Conservation (phyloP, 1,140 invertebrate genomes). For the Drosophila lacertosa region DNA sequence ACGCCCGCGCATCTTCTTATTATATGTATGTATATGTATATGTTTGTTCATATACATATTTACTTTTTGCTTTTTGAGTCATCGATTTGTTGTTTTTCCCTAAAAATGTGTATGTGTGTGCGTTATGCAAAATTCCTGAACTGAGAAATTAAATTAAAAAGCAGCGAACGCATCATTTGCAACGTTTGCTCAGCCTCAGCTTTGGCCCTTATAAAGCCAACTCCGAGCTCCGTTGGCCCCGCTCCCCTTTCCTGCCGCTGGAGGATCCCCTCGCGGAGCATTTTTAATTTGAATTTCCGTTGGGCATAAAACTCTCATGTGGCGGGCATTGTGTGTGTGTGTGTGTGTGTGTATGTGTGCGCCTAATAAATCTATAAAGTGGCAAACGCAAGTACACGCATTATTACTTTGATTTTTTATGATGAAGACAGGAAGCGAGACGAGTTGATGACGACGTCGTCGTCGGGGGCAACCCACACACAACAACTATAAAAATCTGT, state of each 20-base stretch:
- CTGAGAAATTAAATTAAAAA: constrained; percentile 75
- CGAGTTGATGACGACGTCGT: constrained; percentile 19
- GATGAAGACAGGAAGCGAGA: constrained; percentile 75
- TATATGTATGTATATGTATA: too few species aligned
- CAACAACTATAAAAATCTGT: constrained; percentile 49
- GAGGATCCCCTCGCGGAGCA: constrained; percentile 41
- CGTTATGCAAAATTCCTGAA: constrained; percentile 60
- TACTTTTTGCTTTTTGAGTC: constrained; percentile 36
- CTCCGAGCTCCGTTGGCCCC: background rate
- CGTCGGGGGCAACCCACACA: constrained; percentile 35
- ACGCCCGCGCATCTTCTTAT: constrained; percentile 62
- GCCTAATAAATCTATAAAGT: constrained; percentile 81
- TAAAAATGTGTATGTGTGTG: constrained; percentile 19
- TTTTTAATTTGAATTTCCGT: constrained; percentile 82
- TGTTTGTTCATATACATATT: too few species aligned
- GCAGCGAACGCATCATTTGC: constrained; percentile 63
- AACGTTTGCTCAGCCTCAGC: constrained; percentile 8
- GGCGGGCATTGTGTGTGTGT: constrained; percentile 16
- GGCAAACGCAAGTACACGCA: constrained; percentile 82
- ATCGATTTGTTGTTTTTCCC: constrained; percentile 8
- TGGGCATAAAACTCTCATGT: constrained; percentile 61
- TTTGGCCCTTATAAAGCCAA: constrained; percentile 19
- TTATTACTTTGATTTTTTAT: constrained; percentile 83
- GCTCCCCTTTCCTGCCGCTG: background rate
- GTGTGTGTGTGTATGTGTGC: constrained; percentile 18